phyloP scores from a whole-genome alignment of 2,888 invertebrate genomes.

The Microctonus hyperodae region DNA sequence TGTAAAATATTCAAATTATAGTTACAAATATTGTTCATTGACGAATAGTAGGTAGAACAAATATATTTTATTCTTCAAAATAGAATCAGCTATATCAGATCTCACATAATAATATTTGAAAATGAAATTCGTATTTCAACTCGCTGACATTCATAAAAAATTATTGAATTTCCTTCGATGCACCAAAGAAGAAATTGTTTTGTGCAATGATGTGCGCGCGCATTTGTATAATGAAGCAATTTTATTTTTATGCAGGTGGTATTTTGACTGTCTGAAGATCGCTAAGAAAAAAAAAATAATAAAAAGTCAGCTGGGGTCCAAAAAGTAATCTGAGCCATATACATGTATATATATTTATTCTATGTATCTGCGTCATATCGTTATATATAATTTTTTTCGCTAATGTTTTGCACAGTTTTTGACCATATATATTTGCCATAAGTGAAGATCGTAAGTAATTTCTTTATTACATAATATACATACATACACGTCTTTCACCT shows the following conservation, averaged over 20 bases:
- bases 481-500: too few relatives aligned
- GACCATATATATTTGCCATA: not conserved
- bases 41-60: too few relatives aligned
- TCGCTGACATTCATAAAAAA: too few relatives aligned
- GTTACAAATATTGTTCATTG: too few relatives aligned
- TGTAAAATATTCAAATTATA: not conserved
- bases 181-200: too few relatives aligned
- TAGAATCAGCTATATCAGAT: too few relatives aligned
- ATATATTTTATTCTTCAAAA: too few relatives aligned
- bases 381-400: constrained; percentile 15
- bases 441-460: constrained; percentile 1
- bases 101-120: too few relatives aligned
- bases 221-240: not conserved
- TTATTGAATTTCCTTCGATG: too few relatives aligned
- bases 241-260: not conserved
- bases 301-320: constrained; percentile 1
- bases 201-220: not conserved
- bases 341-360: not conserved
- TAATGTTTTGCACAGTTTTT: constrained; percentile 15
- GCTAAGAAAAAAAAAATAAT: not conserved
- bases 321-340: not conserved
- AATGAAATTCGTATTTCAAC: too few relatives aligned
- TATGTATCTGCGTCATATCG: not conserved
- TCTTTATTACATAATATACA: not conserved
- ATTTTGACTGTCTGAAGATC: not conserved